phyloP scores from a whole-genome alignment of 2,888 invertebrate genomes.

The Lepidonotus clava region DNA sequence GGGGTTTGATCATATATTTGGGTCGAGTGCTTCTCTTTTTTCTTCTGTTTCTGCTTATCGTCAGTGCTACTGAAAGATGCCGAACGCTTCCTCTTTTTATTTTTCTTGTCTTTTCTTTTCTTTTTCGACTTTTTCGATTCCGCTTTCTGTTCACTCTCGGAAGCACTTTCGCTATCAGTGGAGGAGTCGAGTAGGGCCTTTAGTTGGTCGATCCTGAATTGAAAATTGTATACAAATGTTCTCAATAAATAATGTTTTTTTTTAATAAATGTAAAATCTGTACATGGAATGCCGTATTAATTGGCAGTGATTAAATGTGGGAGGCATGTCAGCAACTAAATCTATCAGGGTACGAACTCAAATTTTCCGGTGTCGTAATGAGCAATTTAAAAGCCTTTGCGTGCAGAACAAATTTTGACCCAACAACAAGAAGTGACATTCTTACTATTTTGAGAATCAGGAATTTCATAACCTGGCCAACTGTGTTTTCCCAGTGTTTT shows the following conservation, averaged over 20 bases:
- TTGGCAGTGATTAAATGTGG: neutral
- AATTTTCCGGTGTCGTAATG: neutral
- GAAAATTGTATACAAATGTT: neutral
- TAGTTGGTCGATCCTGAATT: slow-evolving; percentile 17
- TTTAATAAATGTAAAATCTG: neutral
- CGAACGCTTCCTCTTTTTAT: neutral
- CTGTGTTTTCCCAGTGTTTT: too few species aligned
- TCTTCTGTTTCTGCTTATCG: neutral
- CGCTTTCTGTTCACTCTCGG: neutral
- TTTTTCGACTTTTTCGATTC: neutral
- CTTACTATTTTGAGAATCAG: too few species aligned
- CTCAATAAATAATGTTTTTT: neutral
- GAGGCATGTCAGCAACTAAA: too few species aligned
- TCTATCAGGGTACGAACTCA: too few species aligned
- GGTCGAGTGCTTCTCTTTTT: neutral
- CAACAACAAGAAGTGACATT: too few species aligned
- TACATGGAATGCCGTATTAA: neutral
- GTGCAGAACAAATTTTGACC: too few species aligned
- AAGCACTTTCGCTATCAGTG: neutral
- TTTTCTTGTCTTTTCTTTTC: slow-evolving; percentile 2
- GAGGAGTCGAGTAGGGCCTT: slow-evolving; percentile 25
- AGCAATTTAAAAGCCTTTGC: neutral
- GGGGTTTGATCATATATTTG: too few species aligned
- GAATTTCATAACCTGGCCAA: too few species aligned
- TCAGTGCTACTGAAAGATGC: neutral